phyloP scores from a whole-genome alignment of 2,888 invertebrate species.

The Alcis repandata region DNA sequence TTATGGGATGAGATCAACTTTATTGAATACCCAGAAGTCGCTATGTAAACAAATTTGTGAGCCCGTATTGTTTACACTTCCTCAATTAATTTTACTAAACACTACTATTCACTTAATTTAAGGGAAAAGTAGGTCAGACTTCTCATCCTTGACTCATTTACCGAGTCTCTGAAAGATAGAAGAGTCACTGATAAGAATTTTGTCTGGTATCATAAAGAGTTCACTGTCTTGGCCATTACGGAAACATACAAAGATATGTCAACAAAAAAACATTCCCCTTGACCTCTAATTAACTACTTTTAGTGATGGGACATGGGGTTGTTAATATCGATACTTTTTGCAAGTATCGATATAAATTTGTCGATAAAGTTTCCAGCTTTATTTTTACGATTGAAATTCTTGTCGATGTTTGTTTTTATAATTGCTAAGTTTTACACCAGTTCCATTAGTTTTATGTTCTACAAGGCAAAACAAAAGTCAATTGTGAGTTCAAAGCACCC shows the following conservation, averaged over 20 bases:
- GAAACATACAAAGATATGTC: slow-evolving; percentile 42
- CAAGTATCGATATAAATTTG: not conserved
- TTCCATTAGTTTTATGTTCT: slow-evolving; percentile 44
- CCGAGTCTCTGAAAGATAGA: not conserved
- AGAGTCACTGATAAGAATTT: slow-evolving; percentile 22
- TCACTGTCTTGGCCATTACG: slow-evolving; percentile 54
- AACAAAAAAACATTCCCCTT: slow-evolving; percentile 44
- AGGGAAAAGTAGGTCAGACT: slow-evolving; percentile 3
- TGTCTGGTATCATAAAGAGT: slow-evolving; percentile 45
- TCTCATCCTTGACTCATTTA: slow-evolving; percentile 26
- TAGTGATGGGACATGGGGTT: not conserved
- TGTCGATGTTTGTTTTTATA: slow-evolving; percentile 9
- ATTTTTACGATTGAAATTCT: not conserved
- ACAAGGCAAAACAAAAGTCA: slow-evolving; percentile 39
- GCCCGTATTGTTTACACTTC: slow-evolving; percentile 15
- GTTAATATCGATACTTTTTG: not conserved
- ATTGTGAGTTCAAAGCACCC: slow-evolving; percentile 38
- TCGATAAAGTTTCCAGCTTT: not conserved
- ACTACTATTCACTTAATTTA: slow-evolving; percentile 13
- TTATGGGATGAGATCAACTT: not conserved
- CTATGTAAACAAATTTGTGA: slow-evolving; percentile 9
- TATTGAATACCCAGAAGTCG: slow-evolving; percentile 2
- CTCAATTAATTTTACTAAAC: slow-evolving; percentile 9
- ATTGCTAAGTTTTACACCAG: slow-evolving; percentile 16
- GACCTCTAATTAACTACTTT: slow-evolving; percentile 39